A percentile compares a stretch with the other conserved stretches of the same genome.
phyloP scores from a whole-genome alignment of 1,140 invertebrate genomes.

The Acromyrmex heyeri region DNA sequence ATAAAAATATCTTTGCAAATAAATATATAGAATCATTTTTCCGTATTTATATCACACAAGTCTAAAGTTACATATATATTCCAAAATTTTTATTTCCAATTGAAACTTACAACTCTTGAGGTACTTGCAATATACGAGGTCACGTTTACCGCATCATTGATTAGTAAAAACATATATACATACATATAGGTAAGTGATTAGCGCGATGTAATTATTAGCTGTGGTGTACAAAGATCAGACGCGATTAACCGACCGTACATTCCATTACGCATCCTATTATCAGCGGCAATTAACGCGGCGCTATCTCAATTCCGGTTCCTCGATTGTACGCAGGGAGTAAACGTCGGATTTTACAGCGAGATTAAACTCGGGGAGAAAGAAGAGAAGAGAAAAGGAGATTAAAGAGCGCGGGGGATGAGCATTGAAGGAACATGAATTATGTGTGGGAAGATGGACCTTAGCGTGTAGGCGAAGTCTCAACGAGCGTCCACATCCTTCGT shows the following conservation, averaged over 20 bases:
- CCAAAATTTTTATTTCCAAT: not conserved
- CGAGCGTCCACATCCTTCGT: not conserved
- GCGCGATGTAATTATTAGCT: slow-evolving; percentile 57
- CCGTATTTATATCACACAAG: not conserved
- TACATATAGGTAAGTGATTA: not conserved
- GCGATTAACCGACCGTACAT: slow-evolving; percentile 11
- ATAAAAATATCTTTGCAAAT: not conserved
- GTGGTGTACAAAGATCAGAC: slow-evolving; percentile 39
- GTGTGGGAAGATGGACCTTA: slow-evolving; percentile 65
- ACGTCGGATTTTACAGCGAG: slow-evolving; percentile 53
- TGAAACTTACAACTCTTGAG: not conserved
- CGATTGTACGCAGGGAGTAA: slow-evolving; percentile 23
- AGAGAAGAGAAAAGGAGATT: slow-evolving; percentile 6
- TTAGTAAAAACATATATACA: slow-evolving; percentile 13
- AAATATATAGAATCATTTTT: not conserved
- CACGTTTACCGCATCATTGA: not conserved
- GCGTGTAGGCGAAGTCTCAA: slow-evolving; percentile 41
- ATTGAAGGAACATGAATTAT: slow-evolving; percentile 39
- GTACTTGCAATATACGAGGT: not conserved
- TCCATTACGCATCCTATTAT: slow-evolving; percentile 54
- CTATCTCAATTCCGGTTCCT: slow-evolving; percentile 64
- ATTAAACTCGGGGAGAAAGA: slow-evolving; percentile 22
- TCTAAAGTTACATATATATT: not conserved
- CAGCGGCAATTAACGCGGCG: slow-evolving; percentile 57
- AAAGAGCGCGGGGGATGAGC: slow-evolving; percentile 22